phyloP scores from a whole-genome alignment of 2,888 invertebrate species.

The Girardia tigrina region DNA sequence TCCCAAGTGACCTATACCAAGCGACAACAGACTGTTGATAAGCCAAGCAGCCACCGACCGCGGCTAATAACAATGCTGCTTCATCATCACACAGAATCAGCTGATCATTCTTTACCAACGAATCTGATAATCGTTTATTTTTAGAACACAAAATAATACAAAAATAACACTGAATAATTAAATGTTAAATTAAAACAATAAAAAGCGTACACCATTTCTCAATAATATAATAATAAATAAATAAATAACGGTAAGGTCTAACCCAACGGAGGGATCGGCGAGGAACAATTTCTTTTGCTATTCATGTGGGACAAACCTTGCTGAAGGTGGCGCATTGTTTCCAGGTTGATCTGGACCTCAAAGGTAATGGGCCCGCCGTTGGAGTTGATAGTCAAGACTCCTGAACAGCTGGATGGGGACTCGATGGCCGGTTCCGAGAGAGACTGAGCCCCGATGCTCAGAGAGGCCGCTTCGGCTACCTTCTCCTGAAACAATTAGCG shows the following conservation, averaged over 20 bases:
- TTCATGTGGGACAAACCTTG: background rate
- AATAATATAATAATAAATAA: too few relatives aligned
- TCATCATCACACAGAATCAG: too few relatives aligned
- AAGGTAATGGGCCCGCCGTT: background rate
- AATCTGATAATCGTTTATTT: background rate
- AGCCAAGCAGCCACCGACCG: too few relatives aligned
- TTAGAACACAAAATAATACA: background rate
- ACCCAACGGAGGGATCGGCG: background rate
- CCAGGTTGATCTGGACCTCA: background rate
- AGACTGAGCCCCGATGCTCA: too few relatives aligned
- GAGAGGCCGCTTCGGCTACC: too few relatives aligned
- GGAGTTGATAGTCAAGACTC: background rate
- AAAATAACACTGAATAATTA: background rate
- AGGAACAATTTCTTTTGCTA: background rate
- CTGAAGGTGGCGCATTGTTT: constrained; percentile 4
- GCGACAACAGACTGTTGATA: too few relatives aligned
- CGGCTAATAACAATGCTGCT: too few relatives aligned
- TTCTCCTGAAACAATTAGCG: background rate
- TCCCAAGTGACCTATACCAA: too few relatives aligned
- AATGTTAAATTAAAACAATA: background rate
- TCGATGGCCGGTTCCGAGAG: too few relatives aligned
- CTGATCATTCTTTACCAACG: background rate
- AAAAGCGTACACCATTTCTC: too few relatives aligned
- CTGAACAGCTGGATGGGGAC: constrained; percentile 4
- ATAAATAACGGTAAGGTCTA: background rate